Evolutionary conservation across 2,797 vertebrate genomes (phyloP).

Genomic region (Macroramphosus scolopax): DNA sequence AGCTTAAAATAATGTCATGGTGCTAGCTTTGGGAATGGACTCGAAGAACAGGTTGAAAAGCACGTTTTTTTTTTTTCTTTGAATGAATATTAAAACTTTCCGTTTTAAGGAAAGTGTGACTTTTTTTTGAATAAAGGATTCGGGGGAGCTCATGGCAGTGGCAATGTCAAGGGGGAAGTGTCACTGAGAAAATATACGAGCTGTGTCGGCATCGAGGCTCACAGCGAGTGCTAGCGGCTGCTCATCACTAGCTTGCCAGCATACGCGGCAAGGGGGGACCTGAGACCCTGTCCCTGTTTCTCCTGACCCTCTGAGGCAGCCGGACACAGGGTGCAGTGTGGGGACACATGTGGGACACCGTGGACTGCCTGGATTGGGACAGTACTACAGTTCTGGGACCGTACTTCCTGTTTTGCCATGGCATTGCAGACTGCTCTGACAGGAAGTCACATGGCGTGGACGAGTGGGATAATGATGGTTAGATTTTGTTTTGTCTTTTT

Average conservation of each 20-base stretch:
- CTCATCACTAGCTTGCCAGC: constrained; percentile 63
- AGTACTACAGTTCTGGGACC: constrained; percentile 69
- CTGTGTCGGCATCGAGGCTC: constrained; percentile 62
- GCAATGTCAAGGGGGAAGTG: constrained; percentile 76
- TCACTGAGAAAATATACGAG: constrained; percentile 68
- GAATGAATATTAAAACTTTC: constrained; percentile 92
- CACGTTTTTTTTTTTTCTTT: constrained; percentile 79
- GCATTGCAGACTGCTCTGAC: constrained; percentile 75
- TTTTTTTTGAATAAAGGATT: constrained; percentile 77
- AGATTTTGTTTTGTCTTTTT: constrained; percentile 77
- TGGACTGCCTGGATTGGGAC: constrained; percentile 70
- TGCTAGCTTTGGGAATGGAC: constrained; percentile 90
- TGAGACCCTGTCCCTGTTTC: constrained; percentile 52
- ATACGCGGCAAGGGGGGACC: constrained; percentile 51
- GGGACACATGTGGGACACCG: constrained; percentile 66
- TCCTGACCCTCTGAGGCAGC: constrained; percentile 55
- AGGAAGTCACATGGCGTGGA: constrained; percentile 73
- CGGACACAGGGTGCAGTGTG: constrained; percentile 63
- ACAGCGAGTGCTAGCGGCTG: constrained; percentile 60
- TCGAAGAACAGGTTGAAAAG: constrained; percentile 86
- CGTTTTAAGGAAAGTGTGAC: constrained; percentile 96
- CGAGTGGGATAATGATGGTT: constrained; percentile 78
- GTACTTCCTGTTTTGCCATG: constrained; percentile 70
- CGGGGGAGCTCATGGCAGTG: constrained; percentile 76
- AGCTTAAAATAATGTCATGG: constrained; percentile 94